Base-by-base conservation (phyloP, 2,888 invertebrate species). In the Sphinx pinastri region DNA sequence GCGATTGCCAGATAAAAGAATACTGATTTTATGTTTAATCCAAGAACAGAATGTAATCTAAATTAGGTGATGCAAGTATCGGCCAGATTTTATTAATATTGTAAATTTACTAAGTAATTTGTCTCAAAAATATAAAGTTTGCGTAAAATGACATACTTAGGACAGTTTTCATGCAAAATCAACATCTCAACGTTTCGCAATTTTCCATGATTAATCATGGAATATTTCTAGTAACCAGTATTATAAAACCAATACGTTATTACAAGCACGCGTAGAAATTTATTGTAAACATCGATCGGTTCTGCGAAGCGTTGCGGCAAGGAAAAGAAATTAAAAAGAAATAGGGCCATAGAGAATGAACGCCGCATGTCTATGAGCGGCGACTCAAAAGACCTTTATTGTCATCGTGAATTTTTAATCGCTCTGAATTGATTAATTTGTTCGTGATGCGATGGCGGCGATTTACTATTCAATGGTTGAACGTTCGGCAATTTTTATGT, bases 261-360 rank as follows among this genome's bases (percentile, higher is more conserved):
- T 25, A 51, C 13, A 67, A 52, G n/a, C 70, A 70, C 67, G 59
- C 10, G 16, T 67, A n/a, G 49, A 68, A 63, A 59, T 69, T 71
- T 69, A 67, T 45, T 70, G 70, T 63, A 49, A 52, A 52, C 67
- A 70, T 59, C 68, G 68, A 68, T 67, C 45, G 67, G 19, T 59
- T 67, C 58, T 52, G 58, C 70, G 58, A 52, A 58, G 52, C 57
- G 59, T 38, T 38, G 70, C 90, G 89, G 89, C 84, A 75, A 76
- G 80, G 77, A 85, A 88, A 86, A 87, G 88, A 89, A 88, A 90
- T 90, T 90, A 89, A 91, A 91, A 90, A 91, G 88, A 90, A 91
- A 88, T 86, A 71, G 57, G 68, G 49, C 57, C 68, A 68, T 71
- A 71, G 71, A 71, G 58, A 57, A 71, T 47, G 68, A 16, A 67